phyloP scores from a whole-genome alignment of 1,140 invertebrate genomes.

The Thalassaphorura encarpata region DNA sequence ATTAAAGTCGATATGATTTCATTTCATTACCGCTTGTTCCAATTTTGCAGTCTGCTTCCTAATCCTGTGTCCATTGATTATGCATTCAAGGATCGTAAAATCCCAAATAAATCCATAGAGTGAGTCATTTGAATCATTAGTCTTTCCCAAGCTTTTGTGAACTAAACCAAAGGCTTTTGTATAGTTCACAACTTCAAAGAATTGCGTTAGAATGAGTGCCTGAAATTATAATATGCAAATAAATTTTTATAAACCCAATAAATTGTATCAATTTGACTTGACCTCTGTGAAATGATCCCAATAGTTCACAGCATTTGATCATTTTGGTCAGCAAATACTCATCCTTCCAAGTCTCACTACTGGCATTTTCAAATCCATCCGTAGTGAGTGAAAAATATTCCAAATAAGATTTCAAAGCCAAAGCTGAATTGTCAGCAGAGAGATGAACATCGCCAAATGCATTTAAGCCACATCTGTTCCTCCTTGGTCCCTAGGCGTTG shows the following conservation, averaged over 20 bases:
- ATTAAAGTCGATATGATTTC: no score
- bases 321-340: slow-evolving; percentile 68
- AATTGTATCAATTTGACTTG: no score
- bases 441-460: slow-evolving; percentile 78
- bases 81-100: slow-evolving; percentile 81
- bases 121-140: slow-evolving; percentile 83
- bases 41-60: slow-evolving; percentile 77
- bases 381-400: slow-evolving; percentile 70
- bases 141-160: slow-evolving; percentile 55
- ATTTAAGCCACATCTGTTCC: slow-evolving; percentile 67
- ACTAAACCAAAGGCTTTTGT: slow-evolving; percentile 75
- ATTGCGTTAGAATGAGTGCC: slow-evolving; percentile 88
- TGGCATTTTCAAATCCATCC: slow-evolving; percentile 69
- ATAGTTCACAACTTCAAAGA: slow-evolving; percentile 89
- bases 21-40: slow-evolving; percentile 66
- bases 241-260: no score
- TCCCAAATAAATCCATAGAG: slow-evolving; percentile 95
- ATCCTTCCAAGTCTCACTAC: slow-evolving; percentile 61
- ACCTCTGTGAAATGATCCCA: slow-evolving; percentile 80
- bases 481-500: slow-evolving; percentile 42
- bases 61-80: slow-evolving; percentile 75
- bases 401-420: slow-evolving; percentile 76
- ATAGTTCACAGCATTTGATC: slow-evolving; percentile 78
- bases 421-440: slow-evolving; percentile 64
- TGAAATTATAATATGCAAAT: no score